These are phyloP conservation scores for Pantala flavescens DNA, from an alignment of 1,140 invertebrate genomes.

Conservation along the genomic window DNA sequence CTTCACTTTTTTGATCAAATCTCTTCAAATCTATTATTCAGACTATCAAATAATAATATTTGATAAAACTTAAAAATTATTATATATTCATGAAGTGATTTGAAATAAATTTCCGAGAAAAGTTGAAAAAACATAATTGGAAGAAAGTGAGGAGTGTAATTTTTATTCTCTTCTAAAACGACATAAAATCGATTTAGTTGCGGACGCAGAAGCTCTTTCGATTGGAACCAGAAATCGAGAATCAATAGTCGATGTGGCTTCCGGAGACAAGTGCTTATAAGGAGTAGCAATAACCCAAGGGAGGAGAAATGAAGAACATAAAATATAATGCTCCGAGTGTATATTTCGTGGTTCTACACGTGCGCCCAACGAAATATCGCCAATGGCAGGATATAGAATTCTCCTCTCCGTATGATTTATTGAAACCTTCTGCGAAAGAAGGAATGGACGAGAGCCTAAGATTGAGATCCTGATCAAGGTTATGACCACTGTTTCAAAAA, in stretches of 20 bases:
- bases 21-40: too few relatives aligned
- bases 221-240: neutral
- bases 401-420: neutral
- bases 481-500: neutral
- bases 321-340: constrained; percentile 6
- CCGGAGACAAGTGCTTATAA: constrained; percentile 4
- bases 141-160: neutral
- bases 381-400: neutral
- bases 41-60: too few relatives aligned
- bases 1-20: too few relatives aligned
- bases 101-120: too few relatives aligned
- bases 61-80: too few relatives aligned
- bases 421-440: neutral
- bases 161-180: neutral
- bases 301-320: neutral
- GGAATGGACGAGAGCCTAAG: neutral
- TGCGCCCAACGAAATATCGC: neutral
- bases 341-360: neutral
- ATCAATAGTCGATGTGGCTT: neutral
- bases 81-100: too few relatives aligned
- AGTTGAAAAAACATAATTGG: neutral
- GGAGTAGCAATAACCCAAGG: neutral
- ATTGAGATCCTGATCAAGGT: neutral
- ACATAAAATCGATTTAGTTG: neutral
- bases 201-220: neutral